Conservation (phyloP, 2,797 vertebrate species). For the Perodicticus potto region DNA sequence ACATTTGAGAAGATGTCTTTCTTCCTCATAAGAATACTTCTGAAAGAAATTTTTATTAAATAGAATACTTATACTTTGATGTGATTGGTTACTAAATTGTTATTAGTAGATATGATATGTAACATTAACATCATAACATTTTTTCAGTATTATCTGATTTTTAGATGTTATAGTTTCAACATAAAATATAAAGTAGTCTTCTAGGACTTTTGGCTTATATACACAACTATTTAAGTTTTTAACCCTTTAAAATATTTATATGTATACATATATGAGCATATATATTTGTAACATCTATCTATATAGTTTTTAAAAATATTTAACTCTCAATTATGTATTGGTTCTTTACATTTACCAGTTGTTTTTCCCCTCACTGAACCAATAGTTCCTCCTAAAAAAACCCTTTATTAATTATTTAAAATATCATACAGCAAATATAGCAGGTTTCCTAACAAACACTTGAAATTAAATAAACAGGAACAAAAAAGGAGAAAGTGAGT, state of each 20-base stretch:
- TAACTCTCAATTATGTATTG: neutral
- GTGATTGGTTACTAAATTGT: slow-evolving; percentile 21
- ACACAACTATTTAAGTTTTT: neutral
- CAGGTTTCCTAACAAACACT: neutral
- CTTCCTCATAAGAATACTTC: neutral
- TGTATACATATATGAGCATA: neutral
- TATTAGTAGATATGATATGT: neutral
- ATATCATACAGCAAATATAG: neutral
- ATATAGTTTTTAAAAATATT: slow-evolving; percentile 38
- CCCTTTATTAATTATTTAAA: neutral
- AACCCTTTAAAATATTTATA: neutral
- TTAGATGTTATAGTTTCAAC: neutral
- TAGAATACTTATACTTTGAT: neutral
- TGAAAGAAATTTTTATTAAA: neutral
- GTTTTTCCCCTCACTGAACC: neutral
- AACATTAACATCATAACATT: neutral
- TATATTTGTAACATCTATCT: neutral
- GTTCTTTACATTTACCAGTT: neutral
- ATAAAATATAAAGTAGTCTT: neutral
- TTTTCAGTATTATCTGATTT: neutral
- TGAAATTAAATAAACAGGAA: slow-evolving; percentile 46
- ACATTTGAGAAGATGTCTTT: slow-evolving; percentile 41
- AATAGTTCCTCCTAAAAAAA: neutral
- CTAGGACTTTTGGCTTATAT: neutral
- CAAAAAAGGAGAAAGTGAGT: neutral